phyloP scores from a whole-genome alignment of 2,113 vertebrate species.

The Cairina moschata region DNA sequence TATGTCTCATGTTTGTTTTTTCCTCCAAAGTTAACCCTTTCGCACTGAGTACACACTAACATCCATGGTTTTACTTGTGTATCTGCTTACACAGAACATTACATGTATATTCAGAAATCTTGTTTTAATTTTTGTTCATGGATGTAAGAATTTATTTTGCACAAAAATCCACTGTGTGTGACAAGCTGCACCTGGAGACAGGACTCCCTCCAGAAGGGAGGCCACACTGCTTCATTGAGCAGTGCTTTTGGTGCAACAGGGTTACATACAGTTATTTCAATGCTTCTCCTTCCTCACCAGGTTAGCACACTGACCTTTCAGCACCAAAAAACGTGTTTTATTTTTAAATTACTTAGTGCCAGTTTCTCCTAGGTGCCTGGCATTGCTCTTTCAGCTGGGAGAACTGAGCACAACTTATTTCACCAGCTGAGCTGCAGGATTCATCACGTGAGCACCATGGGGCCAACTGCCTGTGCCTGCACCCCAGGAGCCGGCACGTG shows the following conservation, averaged over 20 bases:
- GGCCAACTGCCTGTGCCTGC: not conserved
- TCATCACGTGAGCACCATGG: not conserved
- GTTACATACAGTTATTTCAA: not conserved
- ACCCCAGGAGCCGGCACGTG: too few relatives aligned
- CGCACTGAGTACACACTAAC: not conserved
- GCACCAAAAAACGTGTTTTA: not conserved
- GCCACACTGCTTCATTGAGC: not conserved
- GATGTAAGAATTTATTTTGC: not conserved
- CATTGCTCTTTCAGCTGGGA: not conserved
- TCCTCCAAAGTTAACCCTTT: not conserved
- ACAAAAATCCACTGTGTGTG: not conserved
- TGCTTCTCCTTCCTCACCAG: not conserved
- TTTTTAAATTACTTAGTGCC: not conserved
- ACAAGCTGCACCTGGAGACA: accelerated
- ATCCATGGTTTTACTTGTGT: not conserved
- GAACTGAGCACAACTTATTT: not conserved
- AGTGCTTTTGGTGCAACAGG: not conserved
- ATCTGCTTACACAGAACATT: not conserved
- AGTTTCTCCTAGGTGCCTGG: not conserved
- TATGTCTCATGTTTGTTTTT: not conserved
- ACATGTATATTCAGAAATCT: not conserved
- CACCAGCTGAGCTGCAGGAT: not conserved
- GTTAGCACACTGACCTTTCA: not conserved
- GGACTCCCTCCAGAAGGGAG: not conserved
- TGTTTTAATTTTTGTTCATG: not conserved